phyloP scores from a whole-genome alignment of 1,140 invertebrate genomes.

The Druon quercuslanigerum region DNA sequence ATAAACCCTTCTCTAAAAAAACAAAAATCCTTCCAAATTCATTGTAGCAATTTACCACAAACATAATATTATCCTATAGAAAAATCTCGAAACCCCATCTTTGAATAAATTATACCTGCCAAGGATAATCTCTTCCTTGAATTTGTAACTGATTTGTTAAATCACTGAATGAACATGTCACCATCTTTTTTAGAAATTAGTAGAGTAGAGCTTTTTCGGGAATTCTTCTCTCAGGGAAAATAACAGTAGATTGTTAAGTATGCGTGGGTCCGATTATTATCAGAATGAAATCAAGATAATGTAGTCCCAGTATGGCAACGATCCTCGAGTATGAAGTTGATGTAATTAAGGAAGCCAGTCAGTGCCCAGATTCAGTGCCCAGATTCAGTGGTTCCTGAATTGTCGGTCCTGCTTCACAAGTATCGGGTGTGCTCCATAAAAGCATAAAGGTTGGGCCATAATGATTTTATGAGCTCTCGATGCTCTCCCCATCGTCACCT shows the following conservation, averaged over 20 bases:
- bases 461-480: conserved; percentile 63
- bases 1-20: too few species aligned
- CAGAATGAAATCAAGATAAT: conserved; percentile 13
- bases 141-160: conserved; percentile 5
- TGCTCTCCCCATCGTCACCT: conserved; percentile 40
- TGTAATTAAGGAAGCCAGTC: conserved; percentile 24
- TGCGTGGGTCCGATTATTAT: not conserved
- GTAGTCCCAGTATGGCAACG: not conserved
- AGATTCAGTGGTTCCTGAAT: conserved; percentile 13
- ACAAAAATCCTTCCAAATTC: too few species aligned
- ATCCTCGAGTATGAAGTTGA: not conserved
- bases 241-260: too few species aligned
- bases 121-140: conserved; percentile 10
- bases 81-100: conserved; percentile 37
- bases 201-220: not conserved
- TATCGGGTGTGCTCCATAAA: conserved; percentile 58
- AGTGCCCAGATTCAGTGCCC: not conserved
- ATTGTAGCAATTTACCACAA: too few species aligned
- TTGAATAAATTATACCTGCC: conserved; percentile 38
- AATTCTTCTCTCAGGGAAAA: not conserved
- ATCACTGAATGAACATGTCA: not conserved
- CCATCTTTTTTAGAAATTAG: not conserved
- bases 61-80: too few species aligned
- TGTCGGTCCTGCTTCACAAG: conserved; percentile 39
- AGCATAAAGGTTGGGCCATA: conserved; percentile 60